Base-by-base conservation (phyloP, 2,113 vertebrate species). In the Heterochromis multidens region DNA sequence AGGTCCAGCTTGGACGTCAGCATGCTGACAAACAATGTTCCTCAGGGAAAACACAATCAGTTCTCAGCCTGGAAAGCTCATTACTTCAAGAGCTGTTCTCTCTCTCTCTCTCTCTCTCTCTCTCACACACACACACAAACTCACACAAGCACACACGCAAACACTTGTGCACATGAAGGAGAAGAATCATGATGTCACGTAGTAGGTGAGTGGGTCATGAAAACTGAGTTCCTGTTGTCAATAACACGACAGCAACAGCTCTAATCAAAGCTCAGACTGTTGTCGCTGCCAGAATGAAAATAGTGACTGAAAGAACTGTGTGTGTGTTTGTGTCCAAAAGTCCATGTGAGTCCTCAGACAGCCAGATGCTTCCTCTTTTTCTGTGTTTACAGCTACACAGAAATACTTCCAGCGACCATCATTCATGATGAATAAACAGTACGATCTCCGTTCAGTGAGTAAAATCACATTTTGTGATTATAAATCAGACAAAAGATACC, bases 311-410 rank as follows among this genome's bases (percentile, higher is more conserved):
- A 79, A 43, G 43, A 25, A 31, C 14, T 72, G 80, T 37, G 70
- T 65, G 49, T 65, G 52, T 88, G 63, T 58, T 77, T 78, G 74
- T 57, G 29, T 49, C 54, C 77, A 57, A 14, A 37, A 29, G 31
- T 57, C 16, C 2, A 3, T 40, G 63, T 40, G 56, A 81, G 84
- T 91, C 77, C 52, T 61, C 46, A 60, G 72, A 80, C 12, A 49
- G 49, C 89, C 93, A 94, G 94, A 86, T 95, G 94, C 83, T 94
- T 94, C 94, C 94, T 93, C 74, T 77, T 3, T 61, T 13, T 78
- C 63, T 43, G 3, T 65, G 79, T 90, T 90, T 82, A 80, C 60
- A 31, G 65, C 19, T 3, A 35, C 52, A 58, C 31, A 43, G 8
- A 70, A 52, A 59, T 8, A 17, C 56, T 35, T 57, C 13, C 65